These are phyloP conservation scores for Caenorhabditis elegans DNA, from an alignment of 1,140 invertebrate species.

Conservation along the genomic window DNA sequence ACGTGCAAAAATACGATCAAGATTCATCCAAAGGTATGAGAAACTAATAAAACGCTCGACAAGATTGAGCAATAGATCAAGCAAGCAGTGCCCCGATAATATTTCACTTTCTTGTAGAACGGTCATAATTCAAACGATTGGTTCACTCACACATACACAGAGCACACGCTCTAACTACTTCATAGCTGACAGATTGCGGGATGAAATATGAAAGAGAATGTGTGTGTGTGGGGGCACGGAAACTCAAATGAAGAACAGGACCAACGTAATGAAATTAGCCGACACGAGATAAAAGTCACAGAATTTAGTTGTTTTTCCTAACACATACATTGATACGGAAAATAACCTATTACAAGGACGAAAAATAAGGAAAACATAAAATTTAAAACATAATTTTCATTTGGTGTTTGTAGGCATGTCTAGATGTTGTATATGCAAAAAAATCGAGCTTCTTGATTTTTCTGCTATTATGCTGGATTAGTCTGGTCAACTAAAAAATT, in stretches of 20 bases:
- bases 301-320: neutral
- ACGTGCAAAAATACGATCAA: too few relatives aligned
- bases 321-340: too few relatives aligned
- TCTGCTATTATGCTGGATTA: neutral
- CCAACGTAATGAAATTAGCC: conserved; percentile 23
- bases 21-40: neutral
- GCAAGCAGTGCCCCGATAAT: neutral
- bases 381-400: neutral
- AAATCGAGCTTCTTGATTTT: too few relatives aligned
- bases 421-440: too few relatives aligned
- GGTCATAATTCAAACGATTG: conserved; percentile 29
- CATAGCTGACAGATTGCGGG: neutral
- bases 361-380: too few relatives aligned
- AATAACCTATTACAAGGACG: conserved; percentile 8
- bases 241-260: neutral
- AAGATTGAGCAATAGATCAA: neutral
- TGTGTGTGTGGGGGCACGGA: neutral
- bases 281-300: conserved; percentile 12
- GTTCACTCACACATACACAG: neutral
- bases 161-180: conserved; percentile 2
- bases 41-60: neutral
- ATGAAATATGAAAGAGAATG: conserved; percentile 24
- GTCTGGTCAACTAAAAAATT: conserved; percentile 19
- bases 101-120: neutral
- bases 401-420: neutral